Evolutionary conservation across 2,888 invertebrate genomes (phyloP).

Genomic region (Ennomos fuscantarius): DNA sequence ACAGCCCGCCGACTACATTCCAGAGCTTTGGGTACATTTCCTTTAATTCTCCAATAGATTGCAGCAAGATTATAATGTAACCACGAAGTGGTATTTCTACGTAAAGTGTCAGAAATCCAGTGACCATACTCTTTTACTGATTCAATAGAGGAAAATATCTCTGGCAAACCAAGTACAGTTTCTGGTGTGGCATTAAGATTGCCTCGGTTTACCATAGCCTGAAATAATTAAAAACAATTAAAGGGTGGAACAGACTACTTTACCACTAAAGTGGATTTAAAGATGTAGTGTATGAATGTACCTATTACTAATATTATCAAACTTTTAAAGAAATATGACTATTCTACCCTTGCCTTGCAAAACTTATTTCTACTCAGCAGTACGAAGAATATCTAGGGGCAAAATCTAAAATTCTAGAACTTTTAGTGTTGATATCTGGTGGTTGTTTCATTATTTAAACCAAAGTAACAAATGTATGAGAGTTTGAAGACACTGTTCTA

Average conservation of each 20-base stretch:
- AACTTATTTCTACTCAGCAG: too few species aligned
- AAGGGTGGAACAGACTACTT: too few species aligned
- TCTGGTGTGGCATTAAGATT: constrained; percentile 65
- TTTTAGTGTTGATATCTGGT: background rate
- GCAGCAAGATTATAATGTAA: constrained; percentile 91
- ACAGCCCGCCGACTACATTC: constrained; percentile 92
- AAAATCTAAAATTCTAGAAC: too few species aligned
- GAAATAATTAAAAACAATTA: constrained; percentile 8
- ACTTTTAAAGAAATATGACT: too few species aligned
- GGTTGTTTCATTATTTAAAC: background rate
- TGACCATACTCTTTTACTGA: constrained; percentile 82
- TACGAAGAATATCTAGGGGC: too few species aligned
- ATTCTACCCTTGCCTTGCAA: too few species aligned
- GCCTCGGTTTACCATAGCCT: constrained; percentile 68
- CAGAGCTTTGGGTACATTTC: constrained; percentile 90
- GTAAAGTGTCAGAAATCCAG: constrained; percentile 86
- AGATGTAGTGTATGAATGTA: too few species aligned
- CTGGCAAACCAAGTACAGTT: constrained; percentile 46
- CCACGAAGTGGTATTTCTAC: constrained; percentile 90
- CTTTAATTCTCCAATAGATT: constrained; percentile 91
- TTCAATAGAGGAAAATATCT: constrained; percentile 60
- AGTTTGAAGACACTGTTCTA: too few species aligned
- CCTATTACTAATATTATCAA: too few species aligned
- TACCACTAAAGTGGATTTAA: too few species aligned
- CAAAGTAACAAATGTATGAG: background rate